Conservation (phyloP, 2,888 invertebrate species). For the Neoaliturus tenellus region DNA sequence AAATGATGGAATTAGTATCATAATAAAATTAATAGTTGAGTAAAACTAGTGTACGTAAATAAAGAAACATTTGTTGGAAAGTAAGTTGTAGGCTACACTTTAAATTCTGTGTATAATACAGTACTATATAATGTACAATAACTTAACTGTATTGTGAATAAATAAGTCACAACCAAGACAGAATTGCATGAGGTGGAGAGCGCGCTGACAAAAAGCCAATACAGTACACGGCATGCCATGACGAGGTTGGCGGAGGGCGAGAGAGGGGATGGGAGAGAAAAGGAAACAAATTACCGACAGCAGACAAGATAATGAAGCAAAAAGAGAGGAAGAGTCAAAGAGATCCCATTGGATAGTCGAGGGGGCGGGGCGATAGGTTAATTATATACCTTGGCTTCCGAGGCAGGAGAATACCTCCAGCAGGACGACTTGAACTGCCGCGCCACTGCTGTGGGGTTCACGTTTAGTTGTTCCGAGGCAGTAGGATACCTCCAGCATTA, state of each 20-base stretch:
- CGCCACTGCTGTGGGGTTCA: not conserved
- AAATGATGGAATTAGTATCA: too few species aligned
- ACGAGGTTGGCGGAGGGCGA: not conserved
- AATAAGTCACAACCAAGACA: too few species aligned
- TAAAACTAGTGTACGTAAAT: too few species aligned
- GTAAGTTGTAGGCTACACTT: too few species aligned
- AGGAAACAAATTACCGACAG: not conserved
- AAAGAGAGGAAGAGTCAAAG: conserved; percentile 31
- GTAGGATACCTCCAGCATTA: not conserved
- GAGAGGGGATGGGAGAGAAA: not conserved
- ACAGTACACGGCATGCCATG: conserved; percentile 8
- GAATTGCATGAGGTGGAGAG: too few species aligned
- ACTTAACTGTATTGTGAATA: too few species aligned
- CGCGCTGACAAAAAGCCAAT: too few species aligned
- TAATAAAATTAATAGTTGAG: too few species aligned
- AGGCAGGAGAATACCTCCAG: not conserved
- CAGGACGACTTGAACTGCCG: not conserved
- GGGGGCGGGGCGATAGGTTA: conserved; percentile 16
- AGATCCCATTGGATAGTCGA: conserved; percentile 22
- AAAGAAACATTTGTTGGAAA: too few species aligned
- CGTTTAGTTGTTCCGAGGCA: not conserved
- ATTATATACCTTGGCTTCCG: conserved; percentile 9
- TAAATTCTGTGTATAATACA: too few species aligned
- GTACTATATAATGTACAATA: too few species aligned
- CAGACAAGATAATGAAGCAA: conserved; percentile 47